Evolutionary conservation across 2,113 vertebrate species (phyloP), one percentile per base, ranked within the genome.

Genomic region (Boleophthalmus pectinirostris): DNA sequence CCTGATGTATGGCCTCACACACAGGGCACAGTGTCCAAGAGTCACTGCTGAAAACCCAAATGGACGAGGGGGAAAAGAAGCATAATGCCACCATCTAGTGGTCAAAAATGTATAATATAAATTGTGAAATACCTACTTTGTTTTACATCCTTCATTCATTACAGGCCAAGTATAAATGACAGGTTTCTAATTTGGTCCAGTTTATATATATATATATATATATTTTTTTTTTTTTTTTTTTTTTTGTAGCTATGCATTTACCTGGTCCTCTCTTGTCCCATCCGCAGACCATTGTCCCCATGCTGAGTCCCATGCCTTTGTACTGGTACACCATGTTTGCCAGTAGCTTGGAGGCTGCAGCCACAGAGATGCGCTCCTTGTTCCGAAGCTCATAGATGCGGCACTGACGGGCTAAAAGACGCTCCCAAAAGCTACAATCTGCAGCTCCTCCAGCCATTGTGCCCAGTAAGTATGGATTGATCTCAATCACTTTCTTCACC

Each of bases 321-420:
- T 97, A 97, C 89, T 97, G 96, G 81, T 97, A 98, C 29, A 98
- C 96, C 96, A 98, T 98, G 91, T 97, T 98, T n/a, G 96, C 96
- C 0, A 98, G 92, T 80, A 98, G 91, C 72, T 98, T 98, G 73
- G 96, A 98, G 43, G 96, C 96, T 0, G 96, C 96, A 0, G 96
- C 96, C 76, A 98, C 96, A 0, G 96, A 98, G 89, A 98, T 96
- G 72, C 95, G 95, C 80, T 97, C 96, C 90, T 98, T 98, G 90
- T 98, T 97, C 72, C 96, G 94, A 3, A 98, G 95, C 90, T 97
- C 94, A 0, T 98, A 97, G 88, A 97, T 95, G 74, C 96, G 95
- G 70, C 96, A 97, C 61, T 98, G 96, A 1, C 96, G 93, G 13
- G 96, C 96, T 79, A 97, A 89, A 8, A 97, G 93, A 1, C 96